A percentile compares a stretch with the other conserved stretches of the same genome.
These are phyloP conservation scores for Arctocebus calabarensis DNA, from an alignment of 2,797 vertebrate species.

Conservation along the genomic window DNA sequence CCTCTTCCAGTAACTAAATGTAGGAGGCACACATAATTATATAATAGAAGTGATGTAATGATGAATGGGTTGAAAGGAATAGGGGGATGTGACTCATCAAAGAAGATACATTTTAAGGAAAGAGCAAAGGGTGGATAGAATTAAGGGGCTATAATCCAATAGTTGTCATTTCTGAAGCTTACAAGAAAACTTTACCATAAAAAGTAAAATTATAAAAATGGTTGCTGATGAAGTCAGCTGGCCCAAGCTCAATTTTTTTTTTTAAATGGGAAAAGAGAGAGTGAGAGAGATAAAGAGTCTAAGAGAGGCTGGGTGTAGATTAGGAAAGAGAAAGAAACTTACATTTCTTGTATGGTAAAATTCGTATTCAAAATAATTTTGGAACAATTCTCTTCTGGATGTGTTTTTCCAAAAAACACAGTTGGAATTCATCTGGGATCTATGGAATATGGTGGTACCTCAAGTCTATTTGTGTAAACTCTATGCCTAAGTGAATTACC, in stretches of 20 bases:
- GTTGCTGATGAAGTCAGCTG: constrained; percentile 29
- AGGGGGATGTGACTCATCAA: constrained; percentile 75
- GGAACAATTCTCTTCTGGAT: not conserved
- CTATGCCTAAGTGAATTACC: not conserved
- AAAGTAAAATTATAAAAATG: not conserved
- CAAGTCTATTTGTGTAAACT: constrained; percentile 19
- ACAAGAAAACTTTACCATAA: constrained; percentile 65
- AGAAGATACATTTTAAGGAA: constrained; percentile 66
- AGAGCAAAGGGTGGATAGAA: constrained; percentile 69
- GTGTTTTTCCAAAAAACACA: not conserved
- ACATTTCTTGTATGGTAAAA: not conserved
- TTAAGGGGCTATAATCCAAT: constrained; percentile 72
- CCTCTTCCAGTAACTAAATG: constrained; percentile 76
- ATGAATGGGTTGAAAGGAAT: constrained; percentile 71
- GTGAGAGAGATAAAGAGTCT: not conserved
- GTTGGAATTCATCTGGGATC: not conserved
- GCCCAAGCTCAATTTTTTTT: not conserved
- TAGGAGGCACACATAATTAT: constrained; percentile 62
- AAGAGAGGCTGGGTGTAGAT: not conserved
- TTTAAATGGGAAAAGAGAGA: not conserved
- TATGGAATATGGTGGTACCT: not conserved
- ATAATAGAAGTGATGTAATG: constrained; percentile 72
- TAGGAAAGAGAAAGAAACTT: not conserved
- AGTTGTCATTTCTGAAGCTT: constrained; percentile 66
- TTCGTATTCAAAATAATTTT: constrained; percentile 5